phyloP scores from a whole-genome alignment of 2,888 invertebrate genomes.

The Piscicola geometra region DNA sequence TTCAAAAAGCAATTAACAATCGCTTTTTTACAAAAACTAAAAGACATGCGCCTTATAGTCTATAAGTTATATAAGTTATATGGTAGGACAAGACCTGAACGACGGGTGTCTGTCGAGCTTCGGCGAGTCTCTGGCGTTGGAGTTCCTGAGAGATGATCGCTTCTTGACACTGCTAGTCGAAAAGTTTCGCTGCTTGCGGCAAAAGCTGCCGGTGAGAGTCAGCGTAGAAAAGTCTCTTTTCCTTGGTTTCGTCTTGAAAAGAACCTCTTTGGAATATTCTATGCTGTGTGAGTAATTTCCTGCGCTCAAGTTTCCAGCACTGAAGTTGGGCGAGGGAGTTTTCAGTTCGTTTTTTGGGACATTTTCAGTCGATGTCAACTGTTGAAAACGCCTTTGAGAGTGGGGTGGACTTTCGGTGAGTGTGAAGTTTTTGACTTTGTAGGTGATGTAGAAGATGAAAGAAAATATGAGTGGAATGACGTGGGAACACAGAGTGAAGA shows the following conservation, averaged over 20 bases:
- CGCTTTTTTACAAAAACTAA: too few relatives aligned
- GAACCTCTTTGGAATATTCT: not conserved
- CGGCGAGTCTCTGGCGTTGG: constrained; percentile 10
- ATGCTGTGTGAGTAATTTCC: not conserved
- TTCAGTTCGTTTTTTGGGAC: not conserved
- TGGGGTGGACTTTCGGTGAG: too few relatives aligned
- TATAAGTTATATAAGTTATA: too few relatives aligned
- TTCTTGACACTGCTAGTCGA: not conserved
- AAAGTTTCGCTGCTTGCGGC: not conserved
- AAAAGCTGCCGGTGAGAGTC: constrained; percentile 27
- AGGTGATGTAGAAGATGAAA: not conserved
- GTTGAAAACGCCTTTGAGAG: too few relatives aligned
- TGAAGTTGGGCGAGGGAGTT: not conserved
- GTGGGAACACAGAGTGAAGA: not conserved
- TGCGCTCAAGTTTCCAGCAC: too few relatives aligned
- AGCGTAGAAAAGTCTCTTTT: constrained; percentile 30
- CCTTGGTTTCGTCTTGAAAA: not conserved
- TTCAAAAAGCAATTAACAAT: too few relatives aligned
- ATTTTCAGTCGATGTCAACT: not conserved
- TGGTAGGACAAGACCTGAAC: too few relatives aligned
- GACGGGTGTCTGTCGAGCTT: constrained; percentile 32
- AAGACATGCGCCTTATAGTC: too few relatives aligned
- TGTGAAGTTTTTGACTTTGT: too few relatives aligned
- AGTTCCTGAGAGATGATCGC: not conserved
- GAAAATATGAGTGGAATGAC: not conserved